phyloP scores from a whole-genome alignment of 1,140 invertebrate species.

The Drosophila takahashii region DNA sequence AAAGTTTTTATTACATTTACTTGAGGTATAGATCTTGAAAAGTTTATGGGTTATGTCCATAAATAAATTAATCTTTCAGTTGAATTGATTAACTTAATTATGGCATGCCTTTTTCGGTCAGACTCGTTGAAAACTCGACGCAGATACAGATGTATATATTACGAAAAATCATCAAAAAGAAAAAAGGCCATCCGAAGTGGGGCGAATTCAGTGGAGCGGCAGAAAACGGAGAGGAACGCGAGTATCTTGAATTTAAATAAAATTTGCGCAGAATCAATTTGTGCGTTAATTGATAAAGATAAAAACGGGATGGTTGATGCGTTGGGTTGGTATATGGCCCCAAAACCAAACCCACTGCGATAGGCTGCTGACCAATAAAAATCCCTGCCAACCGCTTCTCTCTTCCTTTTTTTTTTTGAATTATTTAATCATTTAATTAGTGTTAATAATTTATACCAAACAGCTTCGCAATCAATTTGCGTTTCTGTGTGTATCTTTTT shows the following conservation, averaged over 20 bases:
- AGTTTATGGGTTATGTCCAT: background rate
- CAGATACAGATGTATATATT: background rate
- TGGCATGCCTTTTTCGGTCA: background rate
- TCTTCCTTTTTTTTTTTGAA: slow-evolving; percentile 13
- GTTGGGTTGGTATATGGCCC: background rate
- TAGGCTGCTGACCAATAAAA: slow-evolving; percentile 8
- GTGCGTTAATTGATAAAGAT: slow-evolving; percentile 65
- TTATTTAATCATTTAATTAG: slow-evolving; percentile 71
- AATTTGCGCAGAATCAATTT: slow-evolving; percentile 61
- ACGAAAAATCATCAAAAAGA: slow-evolving; percentile 26
- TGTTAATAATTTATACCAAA: slow-evolving; percentile 71
- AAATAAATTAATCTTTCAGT: background rate
- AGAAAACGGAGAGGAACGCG: slow-evolving; percentile 17
- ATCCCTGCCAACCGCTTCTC: slow-evolving; percentile 1
- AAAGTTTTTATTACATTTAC: too few relatives aligned
- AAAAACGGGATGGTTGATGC: slow-evolving; percentile 4
- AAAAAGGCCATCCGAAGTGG: slow-evolving; percentile 13
- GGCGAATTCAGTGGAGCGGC: slow-evolving; percentile 19
- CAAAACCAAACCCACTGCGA: background rate
- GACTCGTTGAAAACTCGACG: background rate
- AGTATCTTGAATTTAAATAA: slow-evolving; percentile 48
- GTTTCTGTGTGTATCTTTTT: slow-evolving; percentile 6
- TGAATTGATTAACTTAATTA: slow-evolving; percentile 1
- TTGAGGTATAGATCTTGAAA: too few relatives aligned
- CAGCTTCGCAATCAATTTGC: slow-evolving; percentile 63